Base-by-base conservation (phyloP, 2,888 invertebrate genomes). In the Parnassius smintheus region DNA sequence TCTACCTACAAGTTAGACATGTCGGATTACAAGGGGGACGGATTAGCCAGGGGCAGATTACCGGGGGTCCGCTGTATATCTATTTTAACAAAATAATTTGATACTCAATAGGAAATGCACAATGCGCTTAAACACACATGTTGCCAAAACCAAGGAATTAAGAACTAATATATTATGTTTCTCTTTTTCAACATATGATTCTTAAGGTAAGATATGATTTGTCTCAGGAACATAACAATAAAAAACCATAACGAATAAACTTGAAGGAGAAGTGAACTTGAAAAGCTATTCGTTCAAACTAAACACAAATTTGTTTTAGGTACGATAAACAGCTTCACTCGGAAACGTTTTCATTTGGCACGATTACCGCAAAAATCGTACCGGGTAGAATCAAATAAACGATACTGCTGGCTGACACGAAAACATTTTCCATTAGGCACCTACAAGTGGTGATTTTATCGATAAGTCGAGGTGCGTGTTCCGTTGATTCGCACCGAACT, bases 391-490 rank as follows among this genome's bases (percentile, higher is more conserved):
- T 55, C 60, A 59, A 65, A 62, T 56, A 62, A 66, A 50, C 57
- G 68, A 66, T 65, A 68, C 60, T 63, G 66, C 64, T 60, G 64
- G 56, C 62, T 64, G 65, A 64, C 66, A 68, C 64, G 68, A 57
- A 65, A 68, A 61, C 66, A 65, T 64, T 67, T 65, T 61, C 62
- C 64, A 64, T 63, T 60, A 35, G 7, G 35, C 35, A 61, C 61
- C 59, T 62, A 66, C 66, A 58, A 68, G 64, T 65, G 63, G 56
- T 48, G 68, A 65, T 67, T 68, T 67, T 70, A 77, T 80, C 80
- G 78, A 83, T 74, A 77, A 65, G 57, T 57, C 59, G 60, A 63
- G 68, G 64, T 59, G 59, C 53, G 59, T 57, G 59, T 53, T 35
- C 35, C 7, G 35, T 35, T 35, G 35, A 35, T 68, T 46, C 54